phyloP scores from a whole-genome alignment of 2,797 vertebrate genomes.

The Pangasius sanitwongsei region DNA sequence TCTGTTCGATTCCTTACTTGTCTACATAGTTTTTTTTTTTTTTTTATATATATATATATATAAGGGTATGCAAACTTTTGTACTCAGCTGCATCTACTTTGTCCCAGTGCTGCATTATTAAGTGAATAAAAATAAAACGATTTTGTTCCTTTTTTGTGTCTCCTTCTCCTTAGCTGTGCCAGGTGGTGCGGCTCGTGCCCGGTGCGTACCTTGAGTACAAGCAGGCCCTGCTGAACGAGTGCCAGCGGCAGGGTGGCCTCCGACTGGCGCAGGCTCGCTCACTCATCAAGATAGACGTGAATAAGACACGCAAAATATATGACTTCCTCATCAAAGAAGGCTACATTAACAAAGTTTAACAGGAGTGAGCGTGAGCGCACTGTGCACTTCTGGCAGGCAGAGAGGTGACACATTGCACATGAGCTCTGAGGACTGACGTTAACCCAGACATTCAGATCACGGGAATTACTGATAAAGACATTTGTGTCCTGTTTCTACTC shows the following conservation, averaged over 20 bases:
- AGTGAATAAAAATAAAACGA: not conserved
- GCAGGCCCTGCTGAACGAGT: conserved; percentile 93
- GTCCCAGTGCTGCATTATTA: not conserved
- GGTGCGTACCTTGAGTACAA: conserved; percentile 98
- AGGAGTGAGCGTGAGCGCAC: not conserved
- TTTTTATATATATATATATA: too few species aligned
- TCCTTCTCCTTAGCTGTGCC: conserved; percentile 84
- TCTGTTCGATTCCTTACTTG: not conserved
- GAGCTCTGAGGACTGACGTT: not conserved
- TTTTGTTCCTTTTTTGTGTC: conserved; percentile 28
- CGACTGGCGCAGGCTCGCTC: conserved; percentile 93
- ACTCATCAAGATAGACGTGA: conserved; percentile 99
- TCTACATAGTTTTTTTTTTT: not conserved
- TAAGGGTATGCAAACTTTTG: conserved; percentile 3
- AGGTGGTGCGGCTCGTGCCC: conserved; percentile 96
- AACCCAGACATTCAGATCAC: not conserved
- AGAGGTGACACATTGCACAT: not conserved
- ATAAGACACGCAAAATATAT: conserved; percentile 98
- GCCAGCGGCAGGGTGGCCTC: conserved; percentile 93
- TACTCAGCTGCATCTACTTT: conserved; percentile 7
- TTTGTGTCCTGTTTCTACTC: not conserved
- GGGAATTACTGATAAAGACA: not conserved
- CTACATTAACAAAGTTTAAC: conserved; percentile 91
- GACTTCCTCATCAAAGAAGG: conserved; percentile 98
- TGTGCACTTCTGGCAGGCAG: conserved; percentile 35